Evolutionary conservation across 1,140 invertebrate genomes (phyloP).

Genomic region (Akabosia matsudoensis): DNA sequence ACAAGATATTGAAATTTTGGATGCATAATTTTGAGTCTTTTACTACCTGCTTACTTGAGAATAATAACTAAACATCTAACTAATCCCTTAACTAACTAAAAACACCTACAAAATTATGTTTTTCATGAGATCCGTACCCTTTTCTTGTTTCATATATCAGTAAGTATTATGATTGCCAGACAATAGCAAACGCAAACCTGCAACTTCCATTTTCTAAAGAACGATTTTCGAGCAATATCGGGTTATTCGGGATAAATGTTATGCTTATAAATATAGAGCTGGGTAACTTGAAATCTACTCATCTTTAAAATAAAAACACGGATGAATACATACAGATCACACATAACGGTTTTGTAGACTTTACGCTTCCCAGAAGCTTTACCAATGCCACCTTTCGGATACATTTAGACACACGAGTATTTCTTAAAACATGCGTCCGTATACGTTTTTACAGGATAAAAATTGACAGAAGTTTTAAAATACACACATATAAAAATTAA

Average conservation of each 20-base stretch:
- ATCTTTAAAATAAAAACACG: not conserved
- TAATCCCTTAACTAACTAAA: no score
- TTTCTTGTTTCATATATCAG: not conserved
- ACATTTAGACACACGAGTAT: not conserved
- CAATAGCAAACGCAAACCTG: not conserved
- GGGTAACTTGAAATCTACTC: not conserved
- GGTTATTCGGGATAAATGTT: not conserved
- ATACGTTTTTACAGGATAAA: constrained; percentile 21
- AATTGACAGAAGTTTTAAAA: constrained; percentile 11
- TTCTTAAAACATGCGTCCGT: no score
- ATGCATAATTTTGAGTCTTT: no score
- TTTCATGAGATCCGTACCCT: not conserved
- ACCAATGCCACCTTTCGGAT: not conserved
- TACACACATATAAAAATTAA: not conserved
- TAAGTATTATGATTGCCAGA: no score
- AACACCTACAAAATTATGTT: no score
- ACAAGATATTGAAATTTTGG: no score
- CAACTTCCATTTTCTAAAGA: not conserved
- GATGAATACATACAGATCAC: not conserved
- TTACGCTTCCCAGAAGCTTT: constrained; percentile 13
- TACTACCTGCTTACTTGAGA: no score
- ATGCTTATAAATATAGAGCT: not conserved
- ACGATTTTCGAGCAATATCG: not conserved
- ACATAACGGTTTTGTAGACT: not conserved
- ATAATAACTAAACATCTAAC: no score